phyloP scores from a whole-genome alignment of 2,888 invertebrate genomes.

The Tribolium freemani region DNA sequence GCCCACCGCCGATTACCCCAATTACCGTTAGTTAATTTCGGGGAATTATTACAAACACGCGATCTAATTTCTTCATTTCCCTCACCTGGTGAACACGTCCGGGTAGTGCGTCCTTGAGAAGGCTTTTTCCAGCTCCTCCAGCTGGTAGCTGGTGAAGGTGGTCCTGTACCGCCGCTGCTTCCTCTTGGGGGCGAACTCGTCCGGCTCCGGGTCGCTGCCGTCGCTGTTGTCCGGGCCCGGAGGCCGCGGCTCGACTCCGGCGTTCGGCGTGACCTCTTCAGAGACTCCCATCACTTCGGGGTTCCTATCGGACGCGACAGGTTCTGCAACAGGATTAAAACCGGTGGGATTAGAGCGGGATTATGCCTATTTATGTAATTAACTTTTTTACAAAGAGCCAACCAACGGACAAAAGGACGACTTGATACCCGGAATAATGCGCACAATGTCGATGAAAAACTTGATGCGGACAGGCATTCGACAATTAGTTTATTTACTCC shows the following conservation, averaged over 20 bases:
- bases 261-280: slow-evolving; percentile 63
- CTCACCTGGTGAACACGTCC: slow-evolving; percentile 95
- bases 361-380: slow-evolving; percentile 40
- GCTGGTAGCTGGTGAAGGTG: slow-evolving; percentile 94
- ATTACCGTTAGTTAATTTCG: slow-evolving; percentile 43
- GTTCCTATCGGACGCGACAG: slow-evolving; percentile 62
- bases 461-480: slow-evolving; percentile 54
- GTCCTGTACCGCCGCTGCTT: slow-evolving; percentile 93
- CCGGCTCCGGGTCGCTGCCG: slow-evolving; percentile 76
- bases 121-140: slow-evolving; percentile 96
- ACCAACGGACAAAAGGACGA: slow-evolving; percentile 40
- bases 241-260: slow-evolving; percentile 56
- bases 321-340: slow-evolving; percentile 59
- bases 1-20: slow-evolving; percentile 27
- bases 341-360: slow-evolving; percentile 14
- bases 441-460: slow-evolving; percentile 51
- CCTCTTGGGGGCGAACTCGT: slow-evolving; percentile 87
- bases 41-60: slow-evolving; percentile 40
- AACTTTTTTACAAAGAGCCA: slow-evolving; percentile 31
- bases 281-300: slow-evolving; percentile 66
- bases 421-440: slow-evolving; percentile 51
- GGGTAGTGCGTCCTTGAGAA: slow-evolving; percentile 98
- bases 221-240: slow-evolving; percentile 66
- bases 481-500: slow-evolving; percentile 62
- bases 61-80: slow-evolving; percentile 23